phyloP scores from a whole-genome alignment of 2,888 invertebrate genomes.

The Cartodere bifasciata region DNA sequence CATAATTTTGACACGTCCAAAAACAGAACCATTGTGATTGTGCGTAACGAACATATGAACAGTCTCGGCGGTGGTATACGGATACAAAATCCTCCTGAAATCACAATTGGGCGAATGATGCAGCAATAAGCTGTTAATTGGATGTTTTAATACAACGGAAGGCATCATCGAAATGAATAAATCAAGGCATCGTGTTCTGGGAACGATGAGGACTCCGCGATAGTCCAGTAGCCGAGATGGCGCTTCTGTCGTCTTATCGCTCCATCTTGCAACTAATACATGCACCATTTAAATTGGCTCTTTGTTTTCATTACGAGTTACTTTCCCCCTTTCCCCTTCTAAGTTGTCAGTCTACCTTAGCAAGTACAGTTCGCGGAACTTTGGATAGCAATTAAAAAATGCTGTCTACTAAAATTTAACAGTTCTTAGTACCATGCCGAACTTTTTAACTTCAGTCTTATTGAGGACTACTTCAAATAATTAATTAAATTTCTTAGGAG shows the following conservation, averaged over 20 bases:
- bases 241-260: constrained; percentile 18
- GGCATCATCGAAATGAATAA: constrained; percentile 29
- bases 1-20: too few relatives aligned
- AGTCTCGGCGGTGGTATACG: too few relatives aligned
- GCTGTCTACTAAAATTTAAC: constrained; percentile 31
- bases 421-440: constrained; percentile 35
- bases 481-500: constrained; percentile 37
- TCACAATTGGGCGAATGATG: too few relatives aligned
- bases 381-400: constrained; percentile 29
- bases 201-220: constrained; percentile 27
- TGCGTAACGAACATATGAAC: too few relatives aligned
- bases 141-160: constrained; percentile 13
- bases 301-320: constrained; percentile 29
- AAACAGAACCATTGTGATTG: too few relatives aligned
- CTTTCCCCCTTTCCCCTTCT: not conserved
- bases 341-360: not conserved
- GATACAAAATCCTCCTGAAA: too few relatives aligned
- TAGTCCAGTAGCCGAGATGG: constrained; percentile 25
- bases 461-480: constrained; percentile 36
- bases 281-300: constrained; percentile 30
- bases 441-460: constrained; percentile 34
- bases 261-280: constrained; percentile 19
- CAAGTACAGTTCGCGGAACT: constrained; percentile 25
- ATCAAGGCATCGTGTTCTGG: constrained; percentile 24
- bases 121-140: too few relatives aligned